Conservation (phyloP, 2,888 invertebrate genomes). For the Dicycla oo region DNA sequence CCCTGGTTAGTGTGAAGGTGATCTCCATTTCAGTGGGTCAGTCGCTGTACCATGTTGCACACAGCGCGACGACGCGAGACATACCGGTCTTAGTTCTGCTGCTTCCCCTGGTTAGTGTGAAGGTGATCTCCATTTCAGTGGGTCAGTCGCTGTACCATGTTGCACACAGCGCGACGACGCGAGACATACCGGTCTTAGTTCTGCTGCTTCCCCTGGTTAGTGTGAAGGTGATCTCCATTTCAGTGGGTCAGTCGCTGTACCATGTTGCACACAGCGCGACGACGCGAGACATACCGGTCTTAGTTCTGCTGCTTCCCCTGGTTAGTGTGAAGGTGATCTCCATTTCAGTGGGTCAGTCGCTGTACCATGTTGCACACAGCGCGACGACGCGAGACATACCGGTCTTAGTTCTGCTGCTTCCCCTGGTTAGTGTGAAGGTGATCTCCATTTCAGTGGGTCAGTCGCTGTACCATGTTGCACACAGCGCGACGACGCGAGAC, state of each 20-base stretch:
- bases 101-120: not conserved
- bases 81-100: conserved; percentile 1
- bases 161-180: not conserved
- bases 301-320: conserved; percentile 7
- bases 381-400: no score
- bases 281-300: no score
- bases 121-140: conserved; percentile 45
- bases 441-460: conserved; percentile 49
- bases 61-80: not conserved
- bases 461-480: not conserved
- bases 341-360: conserved; percentile 47
- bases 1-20: conserved; percentile 9
- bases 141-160: conserved; percentile 30
- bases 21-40: conserved; percentile 49
- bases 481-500: not conserved
- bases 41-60: not conserved
- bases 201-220: conserved; percentile 5
- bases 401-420: conserved; percentile 3
- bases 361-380: not conserved
- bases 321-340: conserved; percentile 34
- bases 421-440: conserved; percentile 9
- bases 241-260: conserved; percentile 43
- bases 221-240: conserved; percentile 43
- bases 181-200: not conserved
- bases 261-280: not conserved